These are phyloP conservation scores for Girardia tigrina DNA, from an alignment of 2,888 invertebrate genomes.

Conservation along the genomic window DNA sequence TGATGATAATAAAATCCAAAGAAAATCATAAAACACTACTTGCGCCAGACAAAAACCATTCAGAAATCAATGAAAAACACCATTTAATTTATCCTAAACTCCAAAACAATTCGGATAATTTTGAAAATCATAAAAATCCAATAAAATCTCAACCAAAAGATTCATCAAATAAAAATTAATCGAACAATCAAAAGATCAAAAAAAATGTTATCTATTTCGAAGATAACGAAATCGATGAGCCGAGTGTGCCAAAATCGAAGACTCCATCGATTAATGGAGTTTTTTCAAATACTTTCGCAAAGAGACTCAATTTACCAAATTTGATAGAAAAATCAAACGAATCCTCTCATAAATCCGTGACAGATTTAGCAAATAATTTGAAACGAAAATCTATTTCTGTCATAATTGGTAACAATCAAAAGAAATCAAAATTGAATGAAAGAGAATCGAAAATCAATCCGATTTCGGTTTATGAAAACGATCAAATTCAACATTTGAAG, in stretches of 20 bases:
- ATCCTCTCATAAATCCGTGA: no score
- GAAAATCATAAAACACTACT: no score
- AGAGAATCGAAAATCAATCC: neutral
- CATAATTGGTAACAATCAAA: neutral
- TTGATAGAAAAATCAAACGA: neutral
- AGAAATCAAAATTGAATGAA: neutral
- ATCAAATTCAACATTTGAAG: neutral
- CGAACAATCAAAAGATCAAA: neutral
- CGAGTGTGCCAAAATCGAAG: neutral
- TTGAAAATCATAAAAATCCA: no score
- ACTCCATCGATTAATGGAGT: neutral
- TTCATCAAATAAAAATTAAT: no score
- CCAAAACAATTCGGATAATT: no score
- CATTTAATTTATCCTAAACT: no score
- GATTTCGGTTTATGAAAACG: neutral
- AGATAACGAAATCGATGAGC: conserved; percentile 9
- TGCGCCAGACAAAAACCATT: no score
- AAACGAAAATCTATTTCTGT: neutral
- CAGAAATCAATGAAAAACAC: no score
- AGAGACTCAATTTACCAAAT: no score
- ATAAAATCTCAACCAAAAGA: no score
- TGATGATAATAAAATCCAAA: no score
- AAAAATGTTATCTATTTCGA: neutral
- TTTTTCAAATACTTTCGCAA: neutral
- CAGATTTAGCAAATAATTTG: neutral